These are phyloP conservation scores for Pseudomyrmex pallidus DNA, from an alignment of 1,140 invertebrate species.

Conservation along the genomic window DNA sequence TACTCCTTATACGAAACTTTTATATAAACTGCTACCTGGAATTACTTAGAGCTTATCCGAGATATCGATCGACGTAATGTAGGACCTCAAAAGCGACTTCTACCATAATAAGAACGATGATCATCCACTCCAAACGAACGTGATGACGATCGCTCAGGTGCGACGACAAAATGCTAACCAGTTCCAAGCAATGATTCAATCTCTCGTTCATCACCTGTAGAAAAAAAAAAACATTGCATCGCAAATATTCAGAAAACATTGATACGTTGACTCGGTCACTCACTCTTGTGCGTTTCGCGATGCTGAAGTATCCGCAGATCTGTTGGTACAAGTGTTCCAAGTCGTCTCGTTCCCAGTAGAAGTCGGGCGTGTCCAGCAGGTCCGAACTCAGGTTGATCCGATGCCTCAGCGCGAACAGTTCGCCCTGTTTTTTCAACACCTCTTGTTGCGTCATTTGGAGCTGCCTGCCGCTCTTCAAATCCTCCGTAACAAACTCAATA, in stretches of 20 bases:
- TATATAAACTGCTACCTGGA: neutral
- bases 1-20: neutral
- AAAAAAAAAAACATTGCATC: slow-evolving; percentile 48
- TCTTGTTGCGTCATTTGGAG: slow-evolving; percentile 89
- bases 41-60: slow-evolving; percentile 59
- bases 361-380: slow-evolving; percentile 97
- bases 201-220: slow-evolving; percentile 97
- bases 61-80: slow-evolving; percentile 89
- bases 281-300: slow-evolving; percentile 92
- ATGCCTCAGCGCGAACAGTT: slow-evolving; percentile 95
- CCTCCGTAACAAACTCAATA: slow-evolving; percentile 92
- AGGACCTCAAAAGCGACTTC: slow-evolving; percentile 96
- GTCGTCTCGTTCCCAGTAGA: slow-evolving; percentile 97
- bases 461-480: slow-evolving; percentile 90
- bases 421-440: slow-evolving; percentile 95
- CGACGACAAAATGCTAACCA: slow-evolving; percentile 93
- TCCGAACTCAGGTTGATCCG: slow-evolving; percentile 97
- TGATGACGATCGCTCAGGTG: slow-evolving; percentile 97
- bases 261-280: slow-evolving; percentile 41
- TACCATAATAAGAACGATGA: slow-evolving; percentile 97
- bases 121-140: slow-evolving; percentile 97
- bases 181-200: slow-evolving; percentile 95
- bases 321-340: slow-evolving; percentile 93
- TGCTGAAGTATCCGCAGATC: slow-evolving; percentile 93
- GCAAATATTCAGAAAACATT: neutral